Base-by-base conservation (phyloP, 2,888 invertebrate species). In the Lasioglossum calceatum region DNA sequence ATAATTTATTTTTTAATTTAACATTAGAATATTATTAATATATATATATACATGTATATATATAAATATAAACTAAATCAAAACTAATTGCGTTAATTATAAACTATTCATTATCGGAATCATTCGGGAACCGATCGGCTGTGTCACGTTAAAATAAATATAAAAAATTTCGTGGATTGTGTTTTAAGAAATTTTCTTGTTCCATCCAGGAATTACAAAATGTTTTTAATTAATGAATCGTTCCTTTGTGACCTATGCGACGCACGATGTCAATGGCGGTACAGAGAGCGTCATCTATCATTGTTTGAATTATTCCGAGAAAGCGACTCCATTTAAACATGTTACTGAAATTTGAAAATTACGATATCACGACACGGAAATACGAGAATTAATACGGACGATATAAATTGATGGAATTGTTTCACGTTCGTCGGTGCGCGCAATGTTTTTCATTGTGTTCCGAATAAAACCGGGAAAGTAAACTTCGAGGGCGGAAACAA, bases 401-500 rank as follows among this genome's bases (percentile, higher is more conserved):
- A n/a, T 3, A n/a, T 70, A 10, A 70, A 39, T 1, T 23, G 27
- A 27, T 27, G 71, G n/a, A 23, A n/a, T 71, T 42, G n/a, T 71
- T 71, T n/a, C 14, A 3, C 42, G 42, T 42, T 71, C 12, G 42
- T n/a, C 12, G n/a, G 14, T 14, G 42, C 23, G 7, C 42, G n/a
- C 4, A 23, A 71, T 42, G 39, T 42, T 71, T 71, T 71, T n/a
- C 71, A 42, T 19, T 5, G 42, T 12, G 12, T 14, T n/a, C 23
- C 39, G 23, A 44, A 39, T 47, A 42, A 42, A 58, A 73, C 4
- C 39, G 47, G 54, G 67, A 58, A 76, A 50, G 44, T n/a, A 39
- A 71, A 64, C 32, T 64, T 32, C 16, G 78, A 58, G 23, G 39
- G 32, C 16, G 78, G 81, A 81, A 76, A 71, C 61, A 85, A 86